Percentiles rank a stretch among this genome's conserved stretches.
These are phyloP conservation scores for Diploscapter pachys DNA, from an alignment of 1,140 invertebrate genomes.

Conservation along the genomic window DNA sequence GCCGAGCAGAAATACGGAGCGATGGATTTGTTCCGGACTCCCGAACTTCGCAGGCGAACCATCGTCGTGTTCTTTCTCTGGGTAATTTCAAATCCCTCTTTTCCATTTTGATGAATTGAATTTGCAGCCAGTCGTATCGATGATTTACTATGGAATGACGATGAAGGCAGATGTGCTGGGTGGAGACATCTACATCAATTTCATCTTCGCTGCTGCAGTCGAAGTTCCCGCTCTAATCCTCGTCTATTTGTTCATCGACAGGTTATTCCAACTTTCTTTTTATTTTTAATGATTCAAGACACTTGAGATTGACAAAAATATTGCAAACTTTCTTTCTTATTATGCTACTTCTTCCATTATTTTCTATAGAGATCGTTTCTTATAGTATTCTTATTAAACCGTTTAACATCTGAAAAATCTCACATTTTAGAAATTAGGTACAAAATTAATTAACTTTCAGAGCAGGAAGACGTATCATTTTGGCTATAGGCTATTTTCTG, in stretches of 20 bases:
- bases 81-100: not conserved
- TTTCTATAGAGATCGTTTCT: not conserved
- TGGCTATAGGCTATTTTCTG: slow-evolving; percentile 19
- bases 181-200: slow-evolving; percentile 57
- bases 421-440: too few species aligned
- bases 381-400: too few species aligned
- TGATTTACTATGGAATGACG: slow-evolving; percentile 59
- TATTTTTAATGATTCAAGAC: not conserved
- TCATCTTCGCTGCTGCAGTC: slow-evolving; percentile 49
- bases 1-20: slow-evolving; percentile 39
- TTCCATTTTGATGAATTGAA: not conserved
- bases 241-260: slow-evolving; percentile 33
- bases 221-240: slow-evolving; percentile 57
- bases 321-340: not conserved
- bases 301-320: not conserved
- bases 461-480: slow-evolving; percentile 14
- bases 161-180: slow-evolving; percentile 56
- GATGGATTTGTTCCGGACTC: slow-evolving; percentile 51
- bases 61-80: slow-evolving; percentile 33
- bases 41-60: slow-evolving; percentile 42
- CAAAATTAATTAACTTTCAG: not conserved
- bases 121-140: slow-evolving; percentile 56
- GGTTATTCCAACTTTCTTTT: slow-evolving; percentile 1
- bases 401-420: too few species aligned
- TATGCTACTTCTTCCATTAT: not conserved